These are phyloP conservation scores for Drosophila kikkawai DNA, from an alignment of 1,140 invertebrate genomes.

Conservation along the genomic window DNA sequence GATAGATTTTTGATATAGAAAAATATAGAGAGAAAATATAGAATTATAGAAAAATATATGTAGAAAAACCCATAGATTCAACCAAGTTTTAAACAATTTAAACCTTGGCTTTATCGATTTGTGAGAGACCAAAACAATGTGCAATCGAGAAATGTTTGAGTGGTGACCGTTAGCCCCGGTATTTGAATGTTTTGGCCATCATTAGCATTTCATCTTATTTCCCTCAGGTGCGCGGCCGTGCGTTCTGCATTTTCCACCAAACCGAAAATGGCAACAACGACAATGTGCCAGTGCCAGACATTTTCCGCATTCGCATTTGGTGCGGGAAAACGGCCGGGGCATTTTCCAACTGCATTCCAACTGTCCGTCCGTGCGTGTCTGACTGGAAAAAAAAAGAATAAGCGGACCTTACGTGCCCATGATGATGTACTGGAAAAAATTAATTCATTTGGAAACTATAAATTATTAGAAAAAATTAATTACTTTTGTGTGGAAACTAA, in stretches of 20 bases:
- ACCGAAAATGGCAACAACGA: conserved; percentile 31
- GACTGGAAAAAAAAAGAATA: conserved; percentile 39
- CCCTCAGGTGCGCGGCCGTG: conserved; percentile 65
- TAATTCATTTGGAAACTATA: not conserved
- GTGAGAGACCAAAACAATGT: not conserved
- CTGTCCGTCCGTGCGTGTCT: conserved; percentile 67
- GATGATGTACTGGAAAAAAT: conserved; percentile 16
- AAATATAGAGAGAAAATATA: not conserved
- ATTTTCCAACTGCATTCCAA: conserved; percentile 58
- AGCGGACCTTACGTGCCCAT: conserved; percentile 46
- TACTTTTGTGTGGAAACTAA: too few species aligned
- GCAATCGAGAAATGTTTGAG: conserved; percentile 12
- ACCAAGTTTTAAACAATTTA: not conserved
- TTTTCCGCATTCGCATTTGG: conserved; percentile 11
- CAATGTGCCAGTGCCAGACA: conserved; percentile 14
- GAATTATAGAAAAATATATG: not conserved
- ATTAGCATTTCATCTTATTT: conserved; percentile 80
- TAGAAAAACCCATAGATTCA: not conserved
- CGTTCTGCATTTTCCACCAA: conserved; percentile 66
- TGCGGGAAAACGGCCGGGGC: conserved; percentile 2
- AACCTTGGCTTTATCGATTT: conserved; percentile 1
- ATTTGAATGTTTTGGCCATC: conserved; percentile 74
- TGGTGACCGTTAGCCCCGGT: conserved; percentile 23
- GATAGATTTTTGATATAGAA: not conserved
- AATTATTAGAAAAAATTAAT: too few species aligned